A percentile compares a stretch with the other conserved stretches of the same genome.
These are phyloP conservation scores for Rhynchonycteris naso DNA, from an alignment of 2,797 vertebrate species.

Conservation along the genomic window DNA sequence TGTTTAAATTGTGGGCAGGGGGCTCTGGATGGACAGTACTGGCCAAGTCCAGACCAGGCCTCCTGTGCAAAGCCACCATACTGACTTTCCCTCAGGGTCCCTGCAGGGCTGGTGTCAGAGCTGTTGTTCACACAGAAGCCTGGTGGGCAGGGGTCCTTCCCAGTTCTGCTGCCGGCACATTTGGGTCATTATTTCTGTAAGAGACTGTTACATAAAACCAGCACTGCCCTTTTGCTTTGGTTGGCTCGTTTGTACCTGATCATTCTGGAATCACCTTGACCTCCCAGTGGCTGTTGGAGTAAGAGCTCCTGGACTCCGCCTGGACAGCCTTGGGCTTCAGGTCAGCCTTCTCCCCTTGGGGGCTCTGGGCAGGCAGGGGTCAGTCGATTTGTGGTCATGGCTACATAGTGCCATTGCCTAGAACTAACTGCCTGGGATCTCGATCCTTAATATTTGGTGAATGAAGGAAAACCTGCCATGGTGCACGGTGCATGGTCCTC, in stretches of 20 bases:
- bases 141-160: not conserved
- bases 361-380: not conserved
- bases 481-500: rapidly evolving
- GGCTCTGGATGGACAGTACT: not conserved
- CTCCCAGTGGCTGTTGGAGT: not conserved
- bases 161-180: rapidly evolving
- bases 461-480: not conserved
- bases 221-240: rapidly evolving
- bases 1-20: not conserved
- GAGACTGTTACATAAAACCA: conserved; percentile 55
- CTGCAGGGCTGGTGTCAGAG: no score
- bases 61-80: not conserved
- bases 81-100: not conserved
- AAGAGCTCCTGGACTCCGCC: not conserved
- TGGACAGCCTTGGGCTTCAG: no score
- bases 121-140: not conserved
- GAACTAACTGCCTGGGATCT: not conserved
- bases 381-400: not conserved
- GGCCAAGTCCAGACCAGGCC: not conserved
- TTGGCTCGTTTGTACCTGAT: not conserved
- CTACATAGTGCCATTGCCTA: not conserved
- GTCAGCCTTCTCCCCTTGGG: not conserved
- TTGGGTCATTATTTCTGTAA: not conserved
- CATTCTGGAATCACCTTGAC: no score
- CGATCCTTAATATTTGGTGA: not conserved